Base-by-base conservation (phyloP, 2,113 vertebrate species). In the Spheniscus mendiculus region DNA sequence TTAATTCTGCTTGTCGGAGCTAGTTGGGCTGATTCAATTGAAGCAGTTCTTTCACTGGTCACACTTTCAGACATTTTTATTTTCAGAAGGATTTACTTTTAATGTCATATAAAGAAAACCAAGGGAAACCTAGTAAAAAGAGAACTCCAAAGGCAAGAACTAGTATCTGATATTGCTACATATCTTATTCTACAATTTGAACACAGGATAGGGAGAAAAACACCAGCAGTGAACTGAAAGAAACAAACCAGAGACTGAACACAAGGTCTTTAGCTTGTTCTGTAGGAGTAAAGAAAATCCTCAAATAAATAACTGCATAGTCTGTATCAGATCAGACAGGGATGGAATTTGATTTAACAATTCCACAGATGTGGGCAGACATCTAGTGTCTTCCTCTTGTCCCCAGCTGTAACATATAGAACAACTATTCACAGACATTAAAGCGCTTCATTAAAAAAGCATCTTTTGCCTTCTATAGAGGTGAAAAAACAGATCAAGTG, bases 341-440 rank as follows among this genome's bases (percentile, higher is more conserved):
- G 14, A 36, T 66, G 40, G 23, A 70, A 78, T 78, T 80, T 74
- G 30, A 82, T 82, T 74, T 80, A 61, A 81, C 30, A 49, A 6
- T 16, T 8, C 9, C 11, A 62, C n/a, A 92, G 25, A 58, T 55
- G 29, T 62, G 23, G 25, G 27, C 32, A 58, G n/a, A 71, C 42
- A 62, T 47, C 23, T 65, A 53, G 15, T 49, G 8, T 87, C 14
- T 53, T 89, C 36, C 9, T 70, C 30, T 73, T 66, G 26, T 9
- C 59, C 26, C 27, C 17, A 79, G 22, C 22, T 47, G 7, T 36
- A 59, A 20, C 29, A 55, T n/a, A 47, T 25, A 59, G 22, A 79
- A 55, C n/a, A 55, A 30, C 10, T 21, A 55, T 21, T 62, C 19
- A 58, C 17, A 65, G 12, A 67, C 0, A 0, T 62, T 49, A 42